phyloP scores from a whole-genome alignment of 1,140 invertebrate species.

The Potamilus streckersoni region DNA sequence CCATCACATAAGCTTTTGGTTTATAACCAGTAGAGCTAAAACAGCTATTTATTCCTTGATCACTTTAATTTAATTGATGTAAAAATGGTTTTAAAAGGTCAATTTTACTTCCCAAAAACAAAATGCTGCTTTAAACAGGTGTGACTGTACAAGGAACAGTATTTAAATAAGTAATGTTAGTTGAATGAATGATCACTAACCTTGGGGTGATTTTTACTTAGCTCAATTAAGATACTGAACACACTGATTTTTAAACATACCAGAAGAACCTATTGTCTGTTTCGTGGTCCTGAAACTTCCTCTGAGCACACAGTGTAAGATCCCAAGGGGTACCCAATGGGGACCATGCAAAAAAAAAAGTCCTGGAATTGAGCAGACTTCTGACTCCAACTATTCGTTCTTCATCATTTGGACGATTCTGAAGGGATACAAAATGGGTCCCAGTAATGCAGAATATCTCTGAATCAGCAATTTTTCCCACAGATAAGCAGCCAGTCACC shows the following conservation, averaged over 20 bases:
- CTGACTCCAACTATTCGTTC: constrained; percentile 84
- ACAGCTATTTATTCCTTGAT: too few relatives aligned
- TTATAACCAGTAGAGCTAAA: too few relatives aligned
- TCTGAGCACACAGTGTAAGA: constrained; percentile 92
- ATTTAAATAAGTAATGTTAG: too few relatives aligned
- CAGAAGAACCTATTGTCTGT: constrained; percentile 98
- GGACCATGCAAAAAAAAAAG: constrained; percentile 95
- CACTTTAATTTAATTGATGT: too few relatives aligned
- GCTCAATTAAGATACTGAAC: too few relatives aligned
- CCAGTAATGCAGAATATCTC: constrained; percentile 96
- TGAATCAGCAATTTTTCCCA: constrained; percentile 92
- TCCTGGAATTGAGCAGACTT: constrained; percentile 94
- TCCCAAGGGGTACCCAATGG: constrained; percentile 76
- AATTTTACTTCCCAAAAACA: too few relatives aligned
- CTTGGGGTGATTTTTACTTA: too few relatives aligned
- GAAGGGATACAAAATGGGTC: constrained; percentile 88
- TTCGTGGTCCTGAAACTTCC: constrained; percentile 79
- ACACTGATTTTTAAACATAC: constrained; percentile 65
- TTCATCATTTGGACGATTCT: constrained; percentile 80
- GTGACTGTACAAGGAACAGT: too few relatives aligned
- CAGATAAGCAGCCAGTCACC: constrained; percentile 93
- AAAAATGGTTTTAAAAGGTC: too few relatives aligned
- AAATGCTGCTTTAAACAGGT: too few relatives aligned
- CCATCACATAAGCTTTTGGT: too few relatives aligned
- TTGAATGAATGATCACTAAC: too few relatives aligned